Evolutionary conservation across 2,797 vertebrate species (phyloP).

Genomic region (Labeo calbasu): DNA sequence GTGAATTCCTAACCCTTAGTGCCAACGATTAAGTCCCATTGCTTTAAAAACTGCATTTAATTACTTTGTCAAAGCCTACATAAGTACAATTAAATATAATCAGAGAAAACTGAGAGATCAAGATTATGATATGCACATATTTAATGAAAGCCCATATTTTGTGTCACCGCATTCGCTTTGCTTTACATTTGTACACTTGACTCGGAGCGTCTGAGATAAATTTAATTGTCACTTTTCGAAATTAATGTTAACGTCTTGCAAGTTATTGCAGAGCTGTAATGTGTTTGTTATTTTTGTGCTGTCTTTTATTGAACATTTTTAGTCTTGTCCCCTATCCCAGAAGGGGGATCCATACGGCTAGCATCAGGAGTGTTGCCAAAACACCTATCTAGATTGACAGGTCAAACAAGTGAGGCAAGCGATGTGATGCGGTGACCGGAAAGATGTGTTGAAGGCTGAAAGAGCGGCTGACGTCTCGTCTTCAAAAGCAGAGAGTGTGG

Average conservation of each 20-base stretch:
- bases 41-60: conserved; percentile 10
- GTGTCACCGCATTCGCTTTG: not conserved
- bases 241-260: not conserved
- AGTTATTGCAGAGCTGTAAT: not conserved
- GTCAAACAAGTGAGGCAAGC: conserved; percentile 50
- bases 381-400: conserved; percentile 50
- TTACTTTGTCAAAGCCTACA: conserved; percentile 1
- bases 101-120: conserved; percentile 5
- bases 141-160: conserved; percentile 24
- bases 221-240: conserved; percentile 8
- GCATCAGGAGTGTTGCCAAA: conserved; percentile 48
- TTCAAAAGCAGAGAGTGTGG: conserved; percentile 22
- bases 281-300: conserved; percentile 6
- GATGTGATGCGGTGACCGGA: conserved; percentile 50
- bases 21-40: not conserved
- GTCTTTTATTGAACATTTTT: conserved; percentile 16
- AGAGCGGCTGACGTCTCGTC: conserved; percentile 38
- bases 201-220: not conserved
- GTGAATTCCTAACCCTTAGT: not conserved
- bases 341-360: conserved; percentile 37
- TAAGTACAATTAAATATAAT: conserved; percentile 7
- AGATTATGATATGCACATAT: conserved; percentile 32
- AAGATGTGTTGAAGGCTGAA: conserved; percentile 48
- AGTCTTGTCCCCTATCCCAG: conserved; percentile 7
- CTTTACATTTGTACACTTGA: conserved; percentile 4